Evolutionary conservation across 2,888 invertebrate species (phyloP).

Genomic region (Microctonus brassicae): DNA sequence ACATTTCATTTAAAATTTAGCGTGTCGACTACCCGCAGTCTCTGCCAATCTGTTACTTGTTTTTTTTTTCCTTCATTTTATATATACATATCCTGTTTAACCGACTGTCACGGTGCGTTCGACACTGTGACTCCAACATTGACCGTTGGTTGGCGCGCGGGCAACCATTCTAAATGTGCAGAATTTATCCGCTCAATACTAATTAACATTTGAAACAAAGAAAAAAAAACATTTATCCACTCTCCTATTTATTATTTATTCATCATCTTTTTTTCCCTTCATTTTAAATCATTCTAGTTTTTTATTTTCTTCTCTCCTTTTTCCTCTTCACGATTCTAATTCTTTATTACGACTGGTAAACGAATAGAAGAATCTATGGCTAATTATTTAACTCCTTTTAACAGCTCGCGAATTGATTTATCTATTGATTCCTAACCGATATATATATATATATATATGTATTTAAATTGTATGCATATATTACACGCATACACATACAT

Average conservation of each 20-base stretch:
- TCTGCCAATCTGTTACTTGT: background rate
- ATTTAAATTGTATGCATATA: background rate
- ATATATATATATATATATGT: no score
- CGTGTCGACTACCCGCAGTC: no score
- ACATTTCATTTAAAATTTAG: no score
- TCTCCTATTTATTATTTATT: no score
- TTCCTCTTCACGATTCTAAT: no score
- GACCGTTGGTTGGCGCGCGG: constrained; percentile 12
- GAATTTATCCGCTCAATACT: background rate
- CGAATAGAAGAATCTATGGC: background rate
- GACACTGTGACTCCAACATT: background rate
- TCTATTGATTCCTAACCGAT: background rate
- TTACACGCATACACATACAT: background rate
- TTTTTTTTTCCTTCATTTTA: background rate
- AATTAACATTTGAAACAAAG: background rate
- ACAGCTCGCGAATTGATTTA: constrained; percentile 2
- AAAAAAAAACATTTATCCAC: no score
- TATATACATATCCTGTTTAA: constrained; percentile 5
- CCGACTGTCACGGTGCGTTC: constrained; percentile 28
- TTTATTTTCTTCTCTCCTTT: no score
- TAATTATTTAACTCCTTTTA: constrained; percentile 13
- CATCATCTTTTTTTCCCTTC: no score
- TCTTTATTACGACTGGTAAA: background rate
- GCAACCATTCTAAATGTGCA: background rate
- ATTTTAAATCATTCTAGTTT: no score